phyloP scores from a whole-genome alignment of 2,113 vertebrate genomes.

The Siniperca knerii region DNA sequence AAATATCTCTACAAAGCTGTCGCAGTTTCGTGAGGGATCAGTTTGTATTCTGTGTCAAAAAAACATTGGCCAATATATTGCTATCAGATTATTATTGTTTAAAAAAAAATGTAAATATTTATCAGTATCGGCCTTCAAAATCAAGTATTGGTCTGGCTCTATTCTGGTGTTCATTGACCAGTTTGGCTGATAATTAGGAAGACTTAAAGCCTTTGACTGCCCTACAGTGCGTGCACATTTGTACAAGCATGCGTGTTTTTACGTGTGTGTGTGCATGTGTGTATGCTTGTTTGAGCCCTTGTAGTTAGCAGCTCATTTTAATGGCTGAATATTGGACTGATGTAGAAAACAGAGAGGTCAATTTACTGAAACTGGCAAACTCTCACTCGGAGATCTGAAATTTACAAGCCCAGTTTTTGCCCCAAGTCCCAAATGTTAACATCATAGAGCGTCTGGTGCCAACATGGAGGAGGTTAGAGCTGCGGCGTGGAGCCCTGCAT shows the following conservation, averaged over 20 bases:
- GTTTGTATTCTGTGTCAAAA: neutral
- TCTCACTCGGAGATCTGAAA: conserved; percentile 31
- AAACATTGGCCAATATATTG: neutral
- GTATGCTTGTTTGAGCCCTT: conserved; percentile 3
- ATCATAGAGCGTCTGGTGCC: conserved; percentile 61
- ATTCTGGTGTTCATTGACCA: neutral
- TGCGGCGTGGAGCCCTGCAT: conserved; percentile 44
- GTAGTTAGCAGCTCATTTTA: conserved; percentile 55
- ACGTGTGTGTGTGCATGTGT: neutral
- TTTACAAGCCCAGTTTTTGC: conserved; percentile 64
- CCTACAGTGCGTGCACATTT: neutral
- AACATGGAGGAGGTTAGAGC: conserved; percentile 49
- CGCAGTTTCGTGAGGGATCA: neutral
- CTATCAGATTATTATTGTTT: neutral
- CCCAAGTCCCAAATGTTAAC: conserved; percentile 67
- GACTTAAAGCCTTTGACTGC: neutral
- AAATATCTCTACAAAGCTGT: neutral
- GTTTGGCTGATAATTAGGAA: conserved; percentile 4
- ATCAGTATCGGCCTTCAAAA: neutral
- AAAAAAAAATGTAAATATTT: neutral
- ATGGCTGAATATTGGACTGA: conserved; percentile 36
- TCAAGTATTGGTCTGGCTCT: neutral
- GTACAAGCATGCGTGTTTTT: neutral
- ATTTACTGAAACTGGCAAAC: conserved; percentile 51
- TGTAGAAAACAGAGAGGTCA: conserved; percentile 69